Evolutionary conservation across 2,888 invertebrate species (phyloP), one percentile per base, ranked within the genome.

Genomic region (Cantharis rustica): DNA sequence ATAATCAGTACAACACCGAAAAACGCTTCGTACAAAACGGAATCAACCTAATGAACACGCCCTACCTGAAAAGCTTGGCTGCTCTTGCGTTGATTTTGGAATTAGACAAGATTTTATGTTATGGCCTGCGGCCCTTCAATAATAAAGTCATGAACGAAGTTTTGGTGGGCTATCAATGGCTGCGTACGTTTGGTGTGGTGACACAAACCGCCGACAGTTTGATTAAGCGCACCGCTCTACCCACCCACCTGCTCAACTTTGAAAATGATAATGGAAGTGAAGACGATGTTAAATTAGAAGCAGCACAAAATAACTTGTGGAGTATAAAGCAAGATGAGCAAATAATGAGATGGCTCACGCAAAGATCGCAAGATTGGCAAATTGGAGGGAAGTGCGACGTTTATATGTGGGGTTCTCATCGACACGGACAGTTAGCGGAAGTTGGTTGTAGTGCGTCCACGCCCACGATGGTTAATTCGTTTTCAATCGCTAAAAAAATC

Each of bases 311-410:
- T 81, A 85, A 85, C 20, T 85, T 86, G 20, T 93, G 92, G 93
- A 89, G 88, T 71, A 83, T 91, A 63, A 89, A 89, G 79, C 90
- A 90, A 83, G 92, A 93, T 83, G 89, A 89, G 71, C 91, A 92
- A 84, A 90, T 93, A 62, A 91, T 93, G 88, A 86, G 87, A 66
- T 93, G 92, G 92, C 89, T 90, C 1, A 90, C 89, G 2, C 90
- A 91, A 80, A 87, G 89, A 47, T 92, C 92, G 3, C 90, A 91
- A 77, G 92, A 92, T 85, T 93, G 92, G 92, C 92, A 92, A 85
- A 89, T 91, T 47, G 92, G 92, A 7, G 92, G 92, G 5, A 90
- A 90, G 84, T 92, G 91, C 85, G 89, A 90, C 78, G 90, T 90
- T 1, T 92, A 88, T 83, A 85, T 92, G 82, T 92, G 91, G 91